Evolutionary conservation across 2,888 invertebrate species (phyloP), one percentile per base, ranked within the genome.

Genomic region (Lymantria dispar): DNA sequence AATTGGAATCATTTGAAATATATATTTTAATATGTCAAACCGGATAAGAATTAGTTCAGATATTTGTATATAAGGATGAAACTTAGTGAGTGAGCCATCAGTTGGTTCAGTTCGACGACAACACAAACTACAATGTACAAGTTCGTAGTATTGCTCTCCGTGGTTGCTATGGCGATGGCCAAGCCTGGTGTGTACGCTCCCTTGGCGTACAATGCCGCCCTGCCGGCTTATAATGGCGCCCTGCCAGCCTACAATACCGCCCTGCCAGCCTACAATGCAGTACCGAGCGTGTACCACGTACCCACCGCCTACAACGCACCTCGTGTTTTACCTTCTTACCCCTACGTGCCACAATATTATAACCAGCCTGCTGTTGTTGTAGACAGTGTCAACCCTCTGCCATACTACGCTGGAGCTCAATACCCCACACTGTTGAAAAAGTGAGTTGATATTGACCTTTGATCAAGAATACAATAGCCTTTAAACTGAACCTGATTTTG

Each of bases 91-190:
- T 68, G 64, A 62, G 70, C 57, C 83, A 90, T 88, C 87, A 90
- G 83, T 90, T 80, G 78, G 81, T 83, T 77, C 76, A 68, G 71
- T 70, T 73, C 76, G 70, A 69, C 62, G 74, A 78, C 71, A 72
- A 86, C 87, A 81, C 85, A 87, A 85, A 89, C 84, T 87, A 90
- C 75, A 72, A 91, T 91, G 91, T 85, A 71, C 75, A 90, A 90
- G 79, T 77, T 91, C 92, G 92, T 93, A 91, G 93, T 93, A 83
- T 92, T 94, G 90, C 92, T 92, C 78, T 93, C 93, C 72, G 82
- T 93, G 57, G 78, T 92, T 74, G 92, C 93, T 71, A 68, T 94
- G 76, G 93, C 90, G 60, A 92, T 85, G 60, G 94, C 94, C 76
- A 91, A 87, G 76, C 91, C 91, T 10, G 52, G 78, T 43, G 46